These are phyloP conservation scores for Edolisoma coerulescens DNA, from an alignment of 2,113 vertebrate genomes.

Conservation along the genomic window DNA sequence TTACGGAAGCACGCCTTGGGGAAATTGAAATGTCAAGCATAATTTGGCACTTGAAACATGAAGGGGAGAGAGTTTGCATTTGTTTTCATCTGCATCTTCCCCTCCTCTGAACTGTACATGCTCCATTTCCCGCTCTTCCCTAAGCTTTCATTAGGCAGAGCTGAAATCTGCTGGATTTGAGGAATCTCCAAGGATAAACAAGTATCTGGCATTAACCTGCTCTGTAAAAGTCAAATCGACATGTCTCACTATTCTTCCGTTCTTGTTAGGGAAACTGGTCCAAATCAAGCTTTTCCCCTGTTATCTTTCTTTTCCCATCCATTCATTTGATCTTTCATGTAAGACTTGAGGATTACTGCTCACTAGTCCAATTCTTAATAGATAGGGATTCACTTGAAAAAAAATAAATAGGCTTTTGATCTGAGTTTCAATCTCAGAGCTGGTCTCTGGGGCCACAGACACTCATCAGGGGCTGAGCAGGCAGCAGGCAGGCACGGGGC, in stretches of 20 bases:
- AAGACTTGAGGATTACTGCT: not conserved
- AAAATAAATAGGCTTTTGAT: not conserved
- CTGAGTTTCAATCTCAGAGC: not conserved
- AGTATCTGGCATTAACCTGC: slow-evolving; percentile 30
- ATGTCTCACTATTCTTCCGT: not conserved
- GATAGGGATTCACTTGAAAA: not conserved
- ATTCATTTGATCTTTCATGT: not conserved
- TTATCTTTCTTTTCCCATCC: not conserved
- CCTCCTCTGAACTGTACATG: slow-evolving; percentile 28
- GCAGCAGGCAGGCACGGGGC: not conserved
- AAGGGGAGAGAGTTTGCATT: slow-evolving; percentile 62
- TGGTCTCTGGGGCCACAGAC: not conserved
- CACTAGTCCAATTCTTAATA: not conserved
- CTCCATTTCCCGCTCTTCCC: slow-evolving; percentile 2
- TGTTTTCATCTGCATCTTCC: slow-evolving; percentile 58
- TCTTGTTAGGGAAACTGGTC: slow-evolving; percentile 1
- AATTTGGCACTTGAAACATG: slow-evolving; percentile 73
- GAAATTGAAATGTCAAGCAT: slow-evolving; percentile 77
- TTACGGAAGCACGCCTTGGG: slow-evolving; percentile 63
- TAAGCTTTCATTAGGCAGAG: slow-evolving; percentile 30
- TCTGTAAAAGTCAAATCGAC: slow-evolving; percentile 42
- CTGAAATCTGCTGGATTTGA: slow-evolving; percentile 40
- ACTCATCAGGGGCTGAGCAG: not conserved
- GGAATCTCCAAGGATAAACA: slow-evolving; percentile 54
- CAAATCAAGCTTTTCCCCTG: not conserved